These are phyloP conservation scores for Colletes gigas DNA, from an alignment of 1,140 invertebrate species.

Conservation along the genomic window DNA sequence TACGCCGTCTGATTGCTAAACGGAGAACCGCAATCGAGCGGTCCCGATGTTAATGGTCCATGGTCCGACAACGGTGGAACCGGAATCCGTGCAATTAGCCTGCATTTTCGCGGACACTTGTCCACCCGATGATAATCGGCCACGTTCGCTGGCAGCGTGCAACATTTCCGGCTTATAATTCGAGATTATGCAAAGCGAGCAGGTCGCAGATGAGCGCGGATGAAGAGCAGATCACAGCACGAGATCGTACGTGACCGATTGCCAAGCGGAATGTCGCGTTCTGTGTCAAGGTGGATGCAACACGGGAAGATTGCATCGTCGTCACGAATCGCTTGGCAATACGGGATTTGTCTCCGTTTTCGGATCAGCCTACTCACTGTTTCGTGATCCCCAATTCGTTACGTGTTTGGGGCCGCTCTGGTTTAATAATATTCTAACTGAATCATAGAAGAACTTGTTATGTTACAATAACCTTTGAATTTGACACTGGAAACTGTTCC, in stretches of 20 bases:
- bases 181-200: constrained; percentile 6
- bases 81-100: constrained; percentile 9
- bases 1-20: background rate
- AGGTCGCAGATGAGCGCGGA: background rate
- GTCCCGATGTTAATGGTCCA: background rate
- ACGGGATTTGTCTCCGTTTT: constrained; percentile 23
- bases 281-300: constrained; percentile 42
- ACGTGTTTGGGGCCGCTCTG: background rate
- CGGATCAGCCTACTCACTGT: constrained; percentile 5
- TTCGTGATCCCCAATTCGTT: no score
- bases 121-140: constrained; percentile 15
- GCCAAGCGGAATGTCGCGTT: constrained; percentile 10
- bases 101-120: constrained; percentile 16
- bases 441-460: no score
- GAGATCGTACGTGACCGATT: constrained; percentile 51
- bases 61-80: background rate
- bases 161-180: constrained; percentile 33
- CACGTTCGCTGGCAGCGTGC: constrained; percentile 10
- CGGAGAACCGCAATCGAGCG: background rate
- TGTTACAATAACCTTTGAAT: no score
- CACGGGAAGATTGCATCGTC: constrained; percentile 8
- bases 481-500: no score
- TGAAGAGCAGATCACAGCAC: constrained; percentile 20
- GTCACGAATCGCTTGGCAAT: constrained; percentile 28
- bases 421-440: no score